These are phyloP conservation scores for Acipenser ruthenus DNA, from an alignment of 2,797 vertebrate species.

Conservation along the genomic window DNA sequence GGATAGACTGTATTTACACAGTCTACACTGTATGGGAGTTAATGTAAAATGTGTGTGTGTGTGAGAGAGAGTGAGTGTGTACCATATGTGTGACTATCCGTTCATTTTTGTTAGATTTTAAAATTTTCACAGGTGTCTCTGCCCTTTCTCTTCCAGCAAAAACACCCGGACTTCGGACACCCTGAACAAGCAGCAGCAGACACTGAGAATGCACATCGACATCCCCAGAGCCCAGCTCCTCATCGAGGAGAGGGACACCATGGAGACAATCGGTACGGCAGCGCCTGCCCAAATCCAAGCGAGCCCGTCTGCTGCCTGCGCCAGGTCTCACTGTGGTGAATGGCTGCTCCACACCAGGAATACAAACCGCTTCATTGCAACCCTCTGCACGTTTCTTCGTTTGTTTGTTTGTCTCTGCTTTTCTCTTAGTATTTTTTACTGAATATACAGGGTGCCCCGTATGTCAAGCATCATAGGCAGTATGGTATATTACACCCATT, in stretches of 20 bases:
- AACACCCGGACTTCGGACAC: conserved; percentile 94
- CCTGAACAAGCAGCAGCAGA: conserved; percentile 94
- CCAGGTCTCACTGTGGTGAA: no score
- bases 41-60: not conserved
- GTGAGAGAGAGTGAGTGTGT: not conserved
- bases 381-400: no score
- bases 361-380: no score
- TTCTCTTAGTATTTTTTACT: no score
- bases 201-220: conserved; percentile 94
- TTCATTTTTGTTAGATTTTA: not conserved
- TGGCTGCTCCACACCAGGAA: no score
- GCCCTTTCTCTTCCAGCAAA: conserved; percentile 64
- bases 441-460: no score
- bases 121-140: not conserved
- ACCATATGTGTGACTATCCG: not conserved
- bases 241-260: conserved; percentile 96
- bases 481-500: no score
- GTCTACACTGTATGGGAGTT: not conserved
- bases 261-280: conserved; percentile 90
- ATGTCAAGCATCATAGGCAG: no score
- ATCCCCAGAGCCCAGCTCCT: conserved; percentile 95
- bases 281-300: not conserved
- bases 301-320: no score
- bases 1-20: no score
- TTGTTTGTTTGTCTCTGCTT: no score